A percentile compares a stretch with the other conserved stretches of the same genome.
Evolutionary conservation across 2,888 invertebrate genomes (phyloP).

Genomic region (Meiosimyza decipiens): DNA sequence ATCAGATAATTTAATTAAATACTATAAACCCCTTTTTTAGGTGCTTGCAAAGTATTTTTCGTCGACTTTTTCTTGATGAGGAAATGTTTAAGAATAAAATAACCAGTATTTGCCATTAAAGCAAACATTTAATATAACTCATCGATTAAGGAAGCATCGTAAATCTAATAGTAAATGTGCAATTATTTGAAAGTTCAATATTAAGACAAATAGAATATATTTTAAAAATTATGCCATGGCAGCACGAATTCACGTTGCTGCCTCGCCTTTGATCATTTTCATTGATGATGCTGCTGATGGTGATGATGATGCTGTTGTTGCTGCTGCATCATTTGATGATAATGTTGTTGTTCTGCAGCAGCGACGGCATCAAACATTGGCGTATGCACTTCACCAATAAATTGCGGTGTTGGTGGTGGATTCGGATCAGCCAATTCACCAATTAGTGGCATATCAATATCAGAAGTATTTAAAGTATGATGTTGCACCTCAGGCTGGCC

Average conservation of each 20-base stretch:
- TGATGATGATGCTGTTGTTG: slow-evolving; percentile 49
- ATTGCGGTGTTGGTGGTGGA: slow-evolving; percentile 60
- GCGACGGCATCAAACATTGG: slow-evolving; percentile 63
- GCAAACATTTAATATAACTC: too few relatives aligned
- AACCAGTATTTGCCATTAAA: too few relatives aligned
- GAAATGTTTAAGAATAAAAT: too few relatives aligned
- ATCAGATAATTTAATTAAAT: too few relatives aligned
- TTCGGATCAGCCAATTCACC: slow-evolving; percentile 60
- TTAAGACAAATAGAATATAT: slow-evolving; percentile 1
- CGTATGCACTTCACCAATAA: slow-evolving; percentile 61
- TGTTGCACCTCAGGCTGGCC: slow-evolving; percentile 43
- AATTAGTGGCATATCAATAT: slow-evolving; percentile 61
- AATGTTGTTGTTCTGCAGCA: slow-evolving; percentile 61
- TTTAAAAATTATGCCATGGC: slow-evolving; percentile 58
- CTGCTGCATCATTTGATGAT: slow-evolving; percentile 54
- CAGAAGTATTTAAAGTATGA: slow-evolving; percentile 51
- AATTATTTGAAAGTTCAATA: background rate
- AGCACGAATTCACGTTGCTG: slow-evolving; percentile 52
- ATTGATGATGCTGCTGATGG: slow-evolving; percentile 50
- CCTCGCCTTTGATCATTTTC: slow-evolving; percentile 51
- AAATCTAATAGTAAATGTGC: too few relatives aligned
- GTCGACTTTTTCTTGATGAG: too few relatives aligned
- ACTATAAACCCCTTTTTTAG: background rate
- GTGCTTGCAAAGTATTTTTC: too few relatives aligned
- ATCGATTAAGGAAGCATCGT: too few relatives aligned